Evolutionary conservation across 1,140 invertebrate genomes (phyloP).

Genomic region (Heterodera schachtii): DNA sequence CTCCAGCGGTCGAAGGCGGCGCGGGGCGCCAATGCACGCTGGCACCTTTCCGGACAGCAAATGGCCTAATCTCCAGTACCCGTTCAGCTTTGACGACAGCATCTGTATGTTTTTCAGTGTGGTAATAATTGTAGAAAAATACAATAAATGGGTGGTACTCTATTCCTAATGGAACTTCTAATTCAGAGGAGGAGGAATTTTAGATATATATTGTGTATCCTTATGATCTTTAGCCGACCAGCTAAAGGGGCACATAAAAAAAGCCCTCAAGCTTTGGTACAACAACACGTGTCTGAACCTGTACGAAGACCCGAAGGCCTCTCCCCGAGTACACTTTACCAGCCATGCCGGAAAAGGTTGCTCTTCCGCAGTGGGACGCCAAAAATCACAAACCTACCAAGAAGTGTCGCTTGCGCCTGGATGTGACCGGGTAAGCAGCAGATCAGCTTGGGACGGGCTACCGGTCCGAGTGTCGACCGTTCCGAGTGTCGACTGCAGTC

Average conservation of each 20-base stretch:
- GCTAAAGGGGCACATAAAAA: not conserved
- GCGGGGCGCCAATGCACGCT: not conserved
- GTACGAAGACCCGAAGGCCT: constrained; percentile 46
- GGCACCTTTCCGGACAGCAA: constrained; percentile 9
- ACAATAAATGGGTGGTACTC: not conserved
- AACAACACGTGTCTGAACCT: constrained; percentile 43
- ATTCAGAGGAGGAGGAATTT: not conserved
- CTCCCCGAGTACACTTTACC: constrained; percentile 56
- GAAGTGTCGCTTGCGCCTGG: no score
- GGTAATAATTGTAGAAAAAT: not conserved
- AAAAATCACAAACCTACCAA: no score
- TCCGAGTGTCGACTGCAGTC: no score
- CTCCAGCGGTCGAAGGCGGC: not conserved
- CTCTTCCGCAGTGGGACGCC: constrained; percentile 12
- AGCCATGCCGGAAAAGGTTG: constrained; percentile 34
- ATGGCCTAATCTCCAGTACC: not conserved
- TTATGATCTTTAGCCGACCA: constrained; percentile 5
- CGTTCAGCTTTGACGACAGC: constrained; percentile 21
- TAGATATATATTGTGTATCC: not conserved
- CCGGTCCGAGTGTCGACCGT: no score
- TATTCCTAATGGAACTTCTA: not conserved
- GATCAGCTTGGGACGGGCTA: no score
- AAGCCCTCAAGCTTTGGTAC: constrained; percentile 31
- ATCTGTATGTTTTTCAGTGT: not conserved
- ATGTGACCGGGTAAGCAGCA: no score